A percentile compares a stretch with the other conserved stretches of the same genome.
Evolutionary conservation across 2,797 vertebrate species (phyloP).

Genomic region (Lophotriccus pileatus): DNA sequence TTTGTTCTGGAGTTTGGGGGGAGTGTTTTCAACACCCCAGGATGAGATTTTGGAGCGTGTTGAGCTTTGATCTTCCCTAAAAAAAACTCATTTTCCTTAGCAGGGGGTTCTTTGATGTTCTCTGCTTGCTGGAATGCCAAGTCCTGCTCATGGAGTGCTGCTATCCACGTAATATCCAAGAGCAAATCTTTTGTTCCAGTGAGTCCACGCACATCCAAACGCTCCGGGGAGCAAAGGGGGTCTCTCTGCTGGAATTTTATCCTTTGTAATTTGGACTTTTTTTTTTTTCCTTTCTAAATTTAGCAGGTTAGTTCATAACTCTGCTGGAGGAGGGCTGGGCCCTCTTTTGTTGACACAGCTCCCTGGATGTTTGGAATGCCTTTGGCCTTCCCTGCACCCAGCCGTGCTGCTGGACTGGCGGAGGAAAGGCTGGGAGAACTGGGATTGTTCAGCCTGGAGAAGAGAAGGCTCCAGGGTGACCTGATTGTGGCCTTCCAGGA

Average conservation of each 20-base stretch:
- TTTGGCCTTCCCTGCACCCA: background rate
- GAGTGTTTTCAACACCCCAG: background rate
- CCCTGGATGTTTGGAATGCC: background rate
- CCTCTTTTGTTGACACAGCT: background rate
- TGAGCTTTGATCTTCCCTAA: background rate
- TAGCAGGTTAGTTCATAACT: background rate
- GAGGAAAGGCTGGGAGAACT: background rate
- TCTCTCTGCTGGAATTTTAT: background rate
- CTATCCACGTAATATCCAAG: background rate
- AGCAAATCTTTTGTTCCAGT: background rate
- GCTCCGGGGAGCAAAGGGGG: background rate
- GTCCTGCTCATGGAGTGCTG: background rate
- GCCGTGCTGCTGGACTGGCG: background rate
- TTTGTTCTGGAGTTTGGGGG: background rate
- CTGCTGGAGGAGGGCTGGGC: background rate
- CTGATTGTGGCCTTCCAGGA: background rate
- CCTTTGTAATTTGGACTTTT: background rate
- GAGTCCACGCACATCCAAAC: background rate
- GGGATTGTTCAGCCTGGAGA: background rate
- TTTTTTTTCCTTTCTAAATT: background rate
- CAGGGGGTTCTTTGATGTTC: slow-evolving; percentile 10
- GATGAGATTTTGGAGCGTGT: background rate
- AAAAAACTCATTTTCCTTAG: background rate
- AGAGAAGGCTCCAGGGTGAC: background rate
- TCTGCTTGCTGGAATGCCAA: background rate